Conservation (phyloP, 2,113 vertebrate genomes). For the Dasypus novemcinctus region DNA sequence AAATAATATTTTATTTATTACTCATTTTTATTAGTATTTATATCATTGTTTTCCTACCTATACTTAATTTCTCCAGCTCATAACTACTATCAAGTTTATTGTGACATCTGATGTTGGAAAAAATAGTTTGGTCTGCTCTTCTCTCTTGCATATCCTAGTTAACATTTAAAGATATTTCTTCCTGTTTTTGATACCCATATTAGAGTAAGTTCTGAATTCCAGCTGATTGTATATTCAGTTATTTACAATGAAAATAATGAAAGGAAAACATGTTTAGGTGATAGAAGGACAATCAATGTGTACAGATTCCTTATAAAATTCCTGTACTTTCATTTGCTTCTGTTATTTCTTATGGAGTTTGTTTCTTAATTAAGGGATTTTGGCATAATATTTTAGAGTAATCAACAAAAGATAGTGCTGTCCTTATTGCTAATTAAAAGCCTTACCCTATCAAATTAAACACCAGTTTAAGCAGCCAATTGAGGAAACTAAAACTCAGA, state of each 20-base stretch:
- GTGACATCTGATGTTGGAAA: not conserved
- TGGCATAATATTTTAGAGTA: not conserved
- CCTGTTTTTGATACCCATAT: not conserved
- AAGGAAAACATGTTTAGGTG: not conserved
- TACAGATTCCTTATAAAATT: not conserved
- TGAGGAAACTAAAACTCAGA: not conserved
- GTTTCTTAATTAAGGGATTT: constrained; percentile 5
- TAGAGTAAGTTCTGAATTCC: not conserved
- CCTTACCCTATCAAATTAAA: not conserved
- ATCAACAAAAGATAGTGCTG: not conserved
- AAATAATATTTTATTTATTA: too few relatives aligned
- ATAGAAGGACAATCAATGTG: not conserved
- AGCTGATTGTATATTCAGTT: not conserved
- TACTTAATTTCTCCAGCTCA: not conserved
- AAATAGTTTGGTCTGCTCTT: not conserved
- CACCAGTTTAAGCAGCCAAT: not conserved
- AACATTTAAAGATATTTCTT: not conserved
- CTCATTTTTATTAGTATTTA: too few relatives aligned
- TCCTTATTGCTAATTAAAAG: not conserved
- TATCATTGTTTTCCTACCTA: not conserved
- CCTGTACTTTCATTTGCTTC: not conserved
- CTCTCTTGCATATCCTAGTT: not conserved
- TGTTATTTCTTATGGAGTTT: not conserved
- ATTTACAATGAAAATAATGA: not conserved
- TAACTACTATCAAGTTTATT: not conserved